These are phyloP conservation scores for Euglossa dilemma DNA, from an alignment of 1,140 invertebrate species.

Conservation along the genomic window DNA sequence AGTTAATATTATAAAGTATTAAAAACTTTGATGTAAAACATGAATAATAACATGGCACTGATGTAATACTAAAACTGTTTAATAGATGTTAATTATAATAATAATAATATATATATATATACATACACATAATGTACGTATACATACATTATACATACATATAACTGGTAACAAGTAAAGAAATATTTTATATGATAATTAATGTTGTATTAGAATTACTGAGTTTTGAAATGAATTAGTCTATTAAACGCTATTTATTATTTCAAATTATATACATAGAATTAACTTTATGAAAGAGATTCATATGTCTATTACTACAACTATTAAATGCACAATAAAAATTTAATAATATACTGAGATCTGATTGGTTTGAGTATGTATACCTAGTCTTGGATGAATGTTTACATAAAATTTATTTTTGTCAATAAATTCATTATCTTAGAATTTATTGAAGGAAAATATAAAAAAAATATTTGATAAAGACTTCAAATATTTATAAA, in stretches of 20 bases:
- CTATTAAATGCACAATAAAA: conserved; percentile 62
- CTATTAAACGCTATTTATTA: not conserved
- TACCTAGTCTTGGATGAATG: conserved; percentile 22
- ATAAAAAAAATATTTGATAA: conserved; percentile 32
- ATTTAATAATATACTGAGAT: conserved; percentile 64
- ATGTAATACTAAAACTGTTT: no score
- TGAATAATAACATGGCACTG: no score
- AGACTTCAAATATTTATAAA: conserved; percentile 27
- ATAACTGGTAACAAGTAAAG: no score
- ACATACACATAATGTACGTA: no score
- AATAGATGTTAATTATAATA: no score
- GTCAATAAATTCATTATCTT: conserved; percentile 17
- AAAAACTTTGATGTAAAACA: no score
- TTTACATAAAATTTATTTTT: conserved; percentile 23
- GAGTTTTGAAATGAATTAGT: conserved; percentile 30
- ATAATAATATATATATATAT: no score
- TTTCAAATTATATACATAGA: conserved; percentile 27
- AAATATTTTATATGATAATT: conserved; percentile 37
- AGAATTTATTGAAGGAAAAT: conserved; percentile 15
- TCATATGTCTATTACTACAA: conserved; percentile 27
- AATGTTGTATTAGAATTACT: conserved; percentile 20
- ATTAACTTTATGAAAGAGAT: conserved; percentile 39
- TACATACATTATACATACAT: no score
- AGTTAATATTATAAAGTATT: no score
- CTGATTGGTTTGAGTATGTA: conserved; percentile 48